These are phyloP conservation scores for Mamestra configurata DNA, from an alignment of 1,140 invertebrate genomes.

Conservation along the genomic window DNA sequence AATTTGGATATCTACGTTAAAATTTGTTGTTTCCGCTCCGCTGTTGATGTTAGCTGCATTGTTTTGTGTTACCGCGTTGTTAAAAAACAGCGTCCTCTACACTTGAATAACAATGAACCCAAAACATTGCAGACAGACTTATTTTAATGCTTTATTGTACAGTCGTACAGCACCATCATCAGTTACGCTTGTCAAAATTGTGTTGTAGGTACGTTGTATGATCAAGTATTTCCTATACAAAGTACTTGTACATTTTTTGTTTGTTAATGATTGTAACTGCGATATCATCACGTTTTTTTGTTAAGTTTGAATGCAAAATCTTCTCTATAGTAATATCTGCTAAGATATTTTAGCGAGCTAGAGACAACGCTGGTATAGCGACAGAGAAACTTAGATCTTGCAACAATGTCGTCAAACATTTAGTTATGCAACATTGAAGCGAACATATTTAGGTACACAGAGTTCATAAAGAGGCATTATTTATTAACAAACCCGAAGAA, in stretches of 20 bases:
- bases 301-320: background rate
- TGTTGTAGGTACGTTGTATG: conserved; percentile 8
- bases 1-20: conserved; percentile 55
- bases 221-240: conserved; percentile 40
- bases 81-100: conserved; percentile 64
- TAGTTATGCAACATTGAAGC: background rate
- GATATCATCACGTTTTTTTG: background rate
- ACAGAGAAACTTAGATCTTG: background rate
- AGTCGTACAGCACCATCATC: conserved; percentile 25
- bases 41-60: conserved; percentile 60
- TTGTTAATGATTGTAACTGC: background rate
- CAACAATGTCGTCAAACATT: background rate
- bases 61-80: conserved; percentile 58
- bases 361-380: background rate
- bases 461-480: background rate
- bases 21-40: conserved; percentile 65
- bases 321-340: background rate
- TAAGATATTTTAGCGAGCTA: background rate
- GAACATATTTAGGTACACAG: background rate
- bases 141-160: conserved; percentile 52
- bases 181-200: conserved; percentile 50
- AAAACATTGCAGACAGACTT: conserved; percentile 48
- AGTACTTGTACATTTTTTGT: conserved; percentile 34
- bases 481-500: background rate
- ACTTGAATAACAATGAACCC: conserved; percentile 62